These are phyloP conservation scores for Asarcornis scutulata DNA, from an alignment of 2,113 vertebrate genomes.

Conservation along the genomic window DNA sequence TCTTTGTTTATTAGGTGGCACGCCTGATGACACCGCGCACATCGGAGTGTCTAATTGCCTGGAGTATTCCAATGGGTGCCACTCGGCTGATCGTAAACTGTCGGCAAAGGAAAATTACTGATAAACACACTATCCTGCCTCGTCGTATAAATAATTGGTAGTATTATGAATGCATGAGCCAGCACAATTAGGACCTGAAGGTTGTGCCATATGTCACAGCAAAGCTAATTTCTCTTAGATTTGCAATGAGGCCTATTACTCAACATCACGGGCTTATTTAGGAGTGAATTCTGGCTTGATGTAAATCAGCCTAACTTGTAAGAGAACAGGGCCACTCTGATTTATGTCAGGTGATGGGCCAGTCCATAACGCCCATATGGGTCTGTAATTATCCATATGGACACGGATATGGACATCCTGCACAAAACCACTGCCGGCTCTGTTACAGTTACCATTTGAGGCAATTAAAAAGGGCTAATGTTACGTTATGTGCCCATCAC, in stretches of 20 bases:
- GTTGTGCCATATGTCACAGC: conserved; percentile 36
- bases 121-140: conserved; percentile 8
- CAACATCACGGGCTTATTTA: not conserved
- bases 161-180: conserved; percentile 36
- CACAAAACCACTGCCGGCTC: not conserved
- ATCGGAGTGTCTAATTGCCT: not conserved
- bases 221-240: conserved; percentile 23
- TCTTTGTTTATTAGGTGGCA: not conserved
- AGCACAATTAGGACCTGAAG: conserved; percentile 53
- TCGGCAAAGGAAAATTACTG: not conserved
- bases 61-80: conserved; percentile 1
- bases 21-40: not conserved
- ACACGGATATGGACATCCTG: not conserved
- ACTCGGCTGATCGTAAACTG: not conserved
- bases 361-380: not conserved
- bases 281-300: not conserved
- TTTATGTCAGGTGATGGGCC: not conserved
- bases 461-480: not conserved
- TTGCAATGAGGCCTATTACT: conserved; percentile 2
- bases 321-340: not conserved
- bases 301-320: not conserved
- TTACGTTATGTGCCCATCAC: not conserved
- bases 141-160: conserved; percentile 16
- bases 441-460: not conserved
- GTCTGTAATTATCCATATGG: not conserved